Evolutionary conservation across 1,140 invertebrate species (phyloP).

Genomic region (Micrasema longulum): DNA sequence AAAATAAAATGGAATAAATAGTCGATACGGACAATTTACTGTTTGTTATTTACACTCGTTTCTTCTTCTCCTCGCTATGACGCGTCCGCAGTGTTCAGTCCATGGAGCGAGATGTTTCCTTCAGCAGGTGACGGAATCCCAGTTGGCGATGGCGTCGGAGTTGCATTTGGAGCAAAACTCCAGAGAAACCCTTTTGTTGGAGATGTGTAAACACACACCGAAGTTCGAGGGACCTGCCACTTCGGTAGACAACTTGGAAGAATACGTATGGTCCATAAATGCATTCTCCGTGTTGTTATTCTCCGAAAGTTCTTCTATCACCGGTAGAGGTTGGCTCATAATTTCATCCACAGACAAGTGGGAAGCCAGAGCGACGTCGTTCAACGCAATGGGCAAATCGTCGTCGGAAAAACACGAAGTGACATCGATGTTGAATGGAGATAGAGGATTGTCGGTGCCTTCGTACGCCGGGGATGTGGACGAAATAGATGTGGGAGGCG

Average conservation of each 20-base stretch:
- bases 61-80: not conserved
- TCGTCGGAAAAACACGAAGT: constrained; percentile 35
- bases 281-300: constrained; percentile 5
- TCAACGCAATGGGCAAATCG: constrained; percentile 23
- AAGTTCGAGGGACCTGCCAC: constrained; percentile 46
- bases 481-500: constrained; percentile 27
- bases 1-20: constrained; percentile 32
- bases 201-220: constrained; percentile 70
- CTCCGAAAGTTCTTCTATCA: not conserved
- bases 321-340: constrained; percentile 24
- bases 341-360: constrained; percentile 1
- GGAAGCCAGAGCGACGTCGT: constrained; percentile 25
- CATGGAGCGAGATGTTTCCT: not conserved
- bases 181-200: constrained; percentile 67
- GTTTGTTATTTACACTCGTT: constrained; percentile 21
- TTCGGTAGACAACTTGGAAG: constrained; percentile 23
- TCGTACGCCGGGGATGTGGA: constrained; percentile 28
- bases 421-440: constrained; percentile 31
- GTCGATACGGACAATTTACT: constrained; percentile 45
- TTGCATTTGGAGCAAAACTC: constrained; percentile 69
- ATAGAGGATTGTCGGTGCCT: constrained; percentile 25
- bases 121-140: constrained; percentile 8
- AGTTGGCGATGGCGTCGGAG: constrained; percentile 56
- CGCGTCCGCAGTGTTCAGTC: not conserved
- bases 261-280: constrained; percentile 38